Evolutionary conservation across 2,888 invertebrate genomes (phyloP), one percentile per base, ranked within the genome.

Genomic region (Acleris laterana): DNA sequence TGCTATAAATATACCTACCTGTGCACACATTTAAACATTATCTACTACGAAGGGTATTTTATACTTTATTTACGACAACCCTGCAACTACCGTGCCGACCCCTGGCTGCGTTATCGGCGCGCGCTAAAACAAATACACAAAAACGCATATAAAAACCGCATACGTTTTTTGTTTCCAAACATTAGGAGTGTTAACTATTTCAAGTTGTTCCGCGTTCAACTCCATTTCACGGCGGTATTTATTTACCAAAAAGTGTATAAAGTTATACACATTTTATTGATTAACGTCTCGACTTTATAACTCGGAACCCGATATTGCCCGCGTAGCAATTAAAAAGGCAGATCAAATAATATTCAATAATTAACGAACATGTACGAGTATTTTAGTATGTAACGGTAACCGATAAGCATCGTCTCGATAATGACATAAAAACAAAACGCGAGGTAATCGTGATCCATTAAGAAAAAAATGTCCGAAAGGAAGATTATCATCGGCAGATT

Each of bases 81-180:
- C 66, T 51, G 57, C 51, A 9, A 48, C 50, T 51, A 49, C 58
- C 52, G 71, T 73, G 63, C 50, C 57, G 63, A 69, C 68, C 73
- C 71, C 75, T 75, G 74, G 62, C 70, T 74, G 74, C 69, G 76
- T 82, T 86, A 89, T 85, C 85, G 82, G 78, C 84, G 78, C 82
- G 84, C 83, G 88, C 84, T 86, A 87, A 89, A 84, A 84, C 83
- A 90, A 90, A 90, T 83, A 89, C 73, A 87, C 76, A 90, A 89
- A 90, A 87, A 84, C 80, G 69, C 70, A 73, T 77, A 85, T 78
- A 89, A 89, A 89, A 89, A 89, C 88, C 80, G 74, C 84, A 81
- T 74, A 77, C 63, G 70, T 71, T 88, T 82, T 87, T 81, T 88
- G 83, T 87, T 82, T 78, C 75, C 78, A 81, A 83, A 86, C 79